Conservation (phyloP, 2,113 vertebrate species). For the Cryptoleucopteryx plumbea region DNA sequence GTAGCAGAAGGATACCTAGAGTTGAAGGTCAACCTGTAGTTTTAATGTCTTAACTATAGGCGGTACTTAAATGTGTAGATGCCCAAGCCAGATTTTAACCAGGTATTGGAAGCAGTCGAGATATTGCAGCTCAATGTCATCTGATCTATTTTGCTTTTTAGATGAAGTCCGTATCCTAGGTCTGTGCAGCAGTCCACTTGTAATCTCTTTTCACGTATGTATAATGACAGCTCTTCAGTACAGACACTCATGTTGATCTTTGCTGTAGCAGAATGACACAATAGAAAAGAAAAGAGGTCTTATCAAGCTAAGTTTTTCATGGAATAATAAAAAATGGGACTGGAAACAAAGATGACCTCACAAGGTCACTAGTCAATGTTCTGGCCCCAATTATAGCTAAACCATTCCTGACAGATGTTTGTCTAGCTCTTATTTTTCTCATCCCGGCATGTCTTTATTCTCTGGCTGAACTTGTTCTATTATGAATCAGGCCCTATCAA, state of each 20-base stretch:
- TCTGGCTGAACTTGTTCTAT: background rate
- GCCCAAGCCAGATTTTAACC: background rate
- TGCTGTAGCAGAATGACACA: background rate
- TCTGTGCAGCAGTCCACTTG: background rate
- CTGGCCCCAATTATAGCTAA: background rate
- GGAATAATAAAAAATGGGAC: background rate
- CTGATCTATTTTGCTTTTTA: background rate
- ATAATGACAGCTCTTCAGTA: background rate
- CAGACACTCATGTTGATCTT: background rate
- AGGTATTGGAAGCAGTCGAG: background rate
- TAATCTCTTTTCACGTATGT: background rate
- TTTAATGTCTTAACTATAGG: background rate
- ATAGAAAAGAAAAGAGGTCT: background rate
- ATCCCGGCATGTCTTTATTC: background rate
- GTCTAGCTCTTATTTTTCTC: background rate
- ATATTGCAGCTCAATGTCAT: background rate
- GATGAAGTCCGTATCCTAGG: background rate
- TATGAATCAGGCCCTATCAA: background rate
- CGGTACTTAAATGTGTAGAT: background rate
- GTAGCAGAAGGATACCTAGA: background rate
- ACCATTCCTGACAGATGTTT: background rate
- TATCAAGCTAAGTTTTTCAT: background rate
- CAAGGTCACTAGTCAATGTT: background rate
- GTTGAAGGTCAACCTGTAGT: background rate
- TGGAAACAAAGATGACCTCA: background rate